These are phyloP conservation scores for Dicaeum eximium DNA, from an alignment of 2,113 vertebrate genomes.

Conservation along the genomic window DNA sequence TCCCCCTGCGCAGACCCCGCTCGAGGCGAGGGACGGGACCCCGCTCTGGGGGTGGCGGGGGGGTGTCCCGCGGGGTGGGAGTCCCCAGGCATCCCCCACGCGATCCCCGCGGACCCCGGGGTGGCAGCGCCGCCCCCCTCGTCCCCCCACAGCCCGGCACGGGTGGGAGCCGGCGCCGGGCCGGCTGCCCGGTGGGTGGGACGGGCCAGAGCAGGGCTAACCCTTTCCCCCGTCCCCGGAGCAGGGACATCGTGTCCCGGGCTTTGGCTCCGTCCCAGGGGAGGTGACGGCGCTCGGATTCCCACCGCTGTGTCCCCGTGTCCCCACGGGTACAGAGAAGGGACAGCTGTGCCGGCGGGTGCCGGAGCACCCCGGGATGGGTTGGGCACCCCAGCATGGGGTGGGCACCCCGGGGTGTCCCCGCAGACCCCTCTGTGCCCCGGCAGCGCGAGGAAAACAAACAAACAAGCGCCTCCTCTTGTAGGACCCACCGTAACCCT, in stretches of 20 bases:
- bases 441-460: not conserved
- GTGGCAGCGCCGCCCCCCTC: not conserved
- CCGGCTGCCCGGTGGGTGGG: not conserved
- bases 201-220: not conserved
- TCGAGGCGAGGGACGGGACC: not conserved
- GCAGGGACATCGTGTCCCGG: not conserved
- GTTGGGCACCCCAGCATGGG: not conserved
- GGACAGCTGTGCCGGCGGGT: fast-evolving
- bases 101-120: not conserved
- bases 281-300: not conserved
- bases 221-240: not conserved
- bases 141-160: not conserved
- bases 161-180: not conserved
- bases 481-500: not conserved
- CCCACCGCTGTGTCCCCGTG: not conserved
- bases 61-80: not conserved
- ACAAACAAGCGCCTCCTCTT: not conserved
- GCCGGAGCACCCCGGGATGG: no score
- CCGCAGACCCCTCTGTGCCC: not conserved
- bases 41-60: not conserved
- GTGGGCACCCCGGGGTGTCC: not conserved
- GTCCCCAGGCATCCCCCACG: not conserved
- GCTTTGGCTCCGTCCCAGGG: not conserved
- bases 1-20: not conserved
- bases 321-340: not conserved